Evolutionary conservation across 1,140 invertebrate genomes (phyloP).

Genomic region (Ceratina japonica): DNA sequence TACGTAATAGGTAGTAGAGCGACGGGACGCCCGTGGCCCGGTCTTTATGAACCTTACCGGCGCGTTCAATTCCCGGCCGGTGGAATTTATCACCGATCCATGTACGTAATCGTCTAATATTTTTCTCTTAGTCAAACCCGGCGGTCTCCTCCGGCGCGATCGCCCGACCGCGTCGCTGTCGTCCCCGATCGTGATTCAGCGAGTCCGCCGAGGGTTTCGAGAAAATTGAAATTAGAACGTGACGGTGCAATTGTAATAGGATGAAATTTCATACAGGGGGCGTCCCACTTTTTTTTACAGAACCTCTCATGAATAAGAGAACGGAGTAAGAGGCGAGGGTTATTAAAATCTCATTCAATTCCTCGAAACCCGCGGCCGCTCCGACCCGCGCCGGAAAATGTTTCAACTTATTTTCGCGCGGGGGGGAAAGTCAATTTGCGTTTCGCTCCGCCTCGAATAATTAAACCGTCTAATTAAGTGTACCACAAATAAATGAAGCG

Average conservation of each 20-base stretch:
- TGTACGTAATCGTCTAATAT: slow-evolving; percentile 1
- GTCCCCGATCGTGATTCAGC: background rate
- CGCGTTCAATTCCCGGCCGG: background rate
- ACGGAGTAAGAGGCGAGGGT: too few relatives aligned
- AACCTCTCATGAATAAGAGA: too few relatives aligned
- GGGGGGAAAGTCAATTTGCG: too few relatives aligned
- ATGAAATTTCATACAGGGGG: background rate
- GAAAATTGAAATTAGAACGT: slow-evolving; percentile 3
- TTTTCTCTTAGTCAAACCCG: background rate
- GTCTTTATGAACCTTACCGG: slow-evolving; percentile 24
- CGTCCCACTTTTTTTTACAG: background rate
- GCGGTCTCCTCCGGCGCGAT: background rate
- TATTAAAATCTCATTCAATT: too few relatives aligned
- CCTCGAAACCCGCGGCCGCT: too few relatives aligned
- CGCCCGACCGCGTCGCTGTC: background rate
- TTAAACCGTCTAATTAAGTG: too few relatives aligned
- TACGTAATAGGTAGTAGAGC: slow-evolving; percentile 4
- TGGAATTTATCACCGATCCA: background rate
- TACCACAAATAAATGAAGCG: too few relatives aligned
- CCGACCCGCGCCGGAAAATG: too few relatives aligned
- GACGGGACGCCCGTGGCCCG: background rate
- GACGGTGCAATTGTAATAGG: background rate
- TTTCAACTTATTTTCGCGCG: too few relatives aligned
- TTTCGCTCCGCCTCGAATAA: too few relatives aligned
- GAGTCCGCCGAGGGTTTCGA: background rate